A percentile compares a stretch with the other conserved stretches of the same genome.
Evolutionary conservation across 2,888 invertebrate genomes (phyloP).

Genomic region (Phorcus lineatus): DNA sequence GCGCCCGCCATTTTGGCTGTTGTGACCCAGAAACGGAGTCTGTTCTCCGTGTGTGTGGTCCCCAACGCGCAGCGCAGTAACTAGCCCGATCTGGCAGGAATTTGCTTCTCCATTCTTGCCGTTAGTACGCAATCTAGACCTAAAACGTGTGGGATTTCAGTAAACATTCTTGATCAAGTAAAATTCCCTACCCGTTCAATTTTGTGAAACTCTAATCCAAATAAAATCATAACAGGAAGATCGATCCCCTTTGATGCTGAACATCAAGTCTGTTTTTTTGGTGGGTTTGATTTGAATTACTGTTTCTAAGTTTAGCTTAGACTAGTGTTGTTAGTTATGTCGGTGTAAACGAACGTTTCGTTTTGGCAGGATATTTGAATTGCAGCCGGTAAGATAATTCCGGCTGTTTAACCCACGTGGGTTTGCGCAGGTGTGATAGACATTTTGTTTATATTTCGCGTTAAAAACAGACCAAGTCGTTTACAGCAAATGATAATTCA

Average conservation of each 20-base stretch:
- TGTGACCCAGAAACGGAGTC: slow-evolving; percentile 16
- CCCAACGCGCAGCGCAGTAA: neutral
- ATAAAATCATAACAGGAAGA: no score
- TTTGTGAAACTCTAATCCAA: no score
- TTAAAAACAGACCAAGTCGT: neutral
- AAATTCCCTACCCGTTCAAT: no score
- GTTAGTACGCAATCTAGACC: neutral
- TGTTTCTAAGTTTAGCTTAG: no score
- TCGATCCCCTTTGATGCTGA: no score
- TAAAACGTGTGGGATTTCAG: slow-evolving; percentile 1
- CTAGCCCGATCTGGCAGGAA: neutral
- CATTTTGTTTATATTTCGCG: neutral
- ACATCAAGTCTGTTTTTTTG: no score
- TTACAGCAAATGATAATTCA: no score
- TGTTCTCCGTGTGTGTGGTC: neutral
- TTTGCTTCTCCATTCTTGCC: neutral
- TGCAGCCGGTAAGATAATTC: neutral
- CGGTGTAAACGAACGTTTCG: neutral
- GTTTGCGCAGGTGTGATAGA: neutral
- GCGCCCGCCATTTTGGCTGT: slow-evolving; percentile 21
- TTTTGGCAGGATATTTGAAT: slow-evolving; percentile 1
- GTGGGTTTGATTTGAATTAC: no score
- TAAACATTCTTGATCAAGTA: neutral
- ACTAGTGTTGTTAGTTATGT: neutral
- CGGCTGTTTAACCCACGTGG: neutral